Conservation (phyloP, 2,113 vertebrate genomes). For the Galbula dea region DNA sequence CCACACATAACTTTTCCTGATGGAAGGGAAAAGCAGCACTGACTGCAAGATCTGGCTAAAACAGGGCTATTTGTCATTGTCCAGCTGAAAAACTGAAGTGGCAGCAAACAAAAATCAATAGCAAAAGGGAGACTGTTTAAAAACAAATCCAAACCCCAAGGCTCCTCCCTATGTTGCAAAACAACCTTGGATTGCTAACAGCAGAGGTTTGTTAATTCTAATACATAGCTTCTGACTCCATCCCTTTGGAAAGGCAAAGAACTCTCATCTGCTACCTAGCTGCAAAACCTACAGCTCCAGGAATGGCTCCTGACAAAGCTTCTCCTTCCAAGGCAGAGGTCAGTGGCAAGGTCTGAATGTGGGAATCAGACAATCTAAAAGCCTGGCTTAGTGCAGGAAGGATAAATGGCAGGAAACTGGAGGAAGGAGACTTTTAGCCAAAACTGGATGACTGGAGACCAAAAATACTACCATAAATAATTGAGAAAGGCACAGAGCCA, state of each 20-base stretch:
- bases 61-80: not conserved
- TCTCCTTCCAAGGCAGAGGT: not conserved
- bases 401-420: slow-evolving; percentile 57
- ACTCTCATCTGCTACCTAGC: not conserved
- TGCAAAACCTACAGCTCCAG: not conserved
- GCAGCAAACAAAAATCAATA: not conserved
- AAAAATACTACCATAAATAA: slow-evolving; percentile 64
- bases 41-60: not conserved
- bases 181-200: not conserved
- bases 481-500: slow-evolving; percentile 50
- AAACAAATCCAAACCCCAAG: not conserved
- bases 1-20: not conserved
- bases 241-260: not conserved
- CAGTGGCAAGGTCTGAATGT: not conserved
- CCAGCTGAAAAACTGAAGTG: not conserved
- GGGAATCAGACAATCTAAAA: not conserved
- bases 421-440: slow-evolving; percentile 27
- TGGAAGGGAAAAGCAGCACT: not conserved
- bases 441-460: slow-evolving; percentile 31
- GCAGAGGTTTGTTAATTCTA: not conserved
- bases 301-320: not conserved
- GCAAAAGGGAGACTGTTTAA: not conserved
- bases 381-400: not conserved
- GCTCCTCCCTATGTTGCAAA: slow-evolving; percentile 8
- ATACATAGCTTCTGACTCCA: not conserved